Base-by-base conservation (phyloP, 1,140 invertebrate genomes). In the Brachionus sp. region DNA sequence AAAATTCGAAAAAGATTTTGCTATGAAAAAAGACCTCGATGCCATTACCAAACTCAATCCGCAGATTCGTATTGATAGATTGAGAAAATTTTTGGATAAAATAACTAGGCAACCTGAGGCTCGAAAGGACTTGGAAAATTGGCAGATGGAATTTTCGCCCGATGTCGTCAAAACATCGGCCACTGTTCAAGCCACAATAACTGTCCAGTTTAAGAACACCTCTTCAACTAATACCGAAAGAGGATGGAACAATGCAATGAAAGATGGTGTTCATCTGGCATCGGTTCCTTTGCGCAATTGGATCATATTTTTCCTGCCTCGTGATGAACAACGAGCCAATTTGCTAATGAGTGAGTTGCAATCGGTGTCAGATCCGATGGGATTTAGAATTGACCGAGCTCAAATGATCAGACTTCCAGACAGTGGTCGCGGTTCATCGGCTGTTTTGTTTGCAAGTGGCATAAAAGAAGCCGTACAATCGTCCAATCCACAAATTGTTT, bases 121-220 rank as follows among this genome's bases (percentile, higher is more conserved):
- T 0, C 89, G 85, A 37, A 87, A 91, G 70, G 90, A 95, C 68
- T 90, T 98, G 16, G 86, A 88, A 0, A 91, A 92, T 39, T 98
- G 96, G 96, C 50, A 80, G 35, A 80, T 80, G 29, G 50, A 44
- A 0, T 80, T 80, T 62, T 42, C 5, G 10, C 37, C 77, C 9
- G 77, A 80, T 39, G 50, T 80, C 19, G 77, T 80, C 5, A 80
- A 80, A 62, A 35, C 39, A 42, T 37, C 19, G 0, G 77, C 50
- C 13, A 80, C 77, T 9, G 50, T 62, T 42, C 77, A 33, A 13
- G 77, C 39, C 4, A 50, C 77, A 80, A 80, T 80, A 23, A 62
- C 77, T 12, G 62, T 80, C 1, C 77, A 80, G 39, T 80, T 80
- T 62, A 42, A 57, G 25, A 80, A 80, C 10, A 66, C 39, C 23